phyloP scores from a whole-genome alignment of 2,797 vertebrate genomes.

The Dryobates pubescens region DNA sequence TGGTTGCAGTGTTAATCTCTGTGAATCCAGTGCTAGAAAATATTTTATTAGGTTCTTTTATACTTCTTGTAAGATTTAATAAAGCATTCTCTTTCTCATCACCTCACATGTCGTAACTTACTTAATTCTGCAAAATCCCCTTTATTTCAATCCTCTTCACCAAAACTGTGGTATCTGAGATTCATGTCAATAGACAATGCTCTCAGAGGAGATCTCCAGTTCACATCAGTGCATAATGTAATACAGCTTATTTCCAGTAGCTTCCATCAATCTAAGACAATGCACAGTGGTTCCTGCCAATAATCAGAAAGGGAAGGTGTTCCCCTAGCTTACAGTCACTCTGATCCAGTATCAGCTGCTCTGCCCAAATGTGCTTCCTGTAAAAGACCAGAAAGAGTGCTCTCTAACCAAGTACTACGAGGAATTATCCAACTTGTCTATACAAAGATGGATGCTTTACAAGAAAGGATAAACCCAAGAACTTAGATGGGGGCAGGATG shows the following conservation, averaged over 20 bases:
- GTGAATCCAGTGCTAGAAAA: neutral
- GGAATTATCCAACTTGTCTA: neutral
- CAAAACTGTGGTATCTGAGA: neutral
- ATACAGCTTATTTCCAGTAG: neutral
- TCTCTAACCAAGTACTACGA: neutral
- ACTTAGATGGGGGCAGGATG: neutral
- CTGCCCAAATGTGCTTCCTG: neutral
- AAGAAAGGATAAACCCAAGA: neutral
- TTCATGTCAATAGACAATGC: neutral
- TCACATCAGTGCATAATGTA: neutral
- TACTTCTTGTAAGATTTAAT: neutral
- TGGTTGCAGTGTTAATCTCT: neutral
- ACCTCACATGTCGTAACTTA: neutral
- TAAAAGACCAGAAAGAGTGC: neutral
- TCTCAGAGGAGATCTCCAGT: neutral
- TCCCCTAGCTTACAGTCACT: neutral
- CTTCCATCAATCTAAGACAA: neutral
- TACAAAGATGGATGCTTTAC: neutral
- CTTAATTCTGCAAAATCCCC: neutral
- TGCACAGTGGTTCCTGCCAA: neutral
- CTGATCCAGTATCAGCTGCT: neutral
- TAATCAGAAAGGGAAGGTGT: neutral
- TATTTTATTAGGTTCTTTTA: neutral
- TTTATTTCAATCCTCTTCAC: neutral
- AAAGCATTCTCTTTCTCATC: neutral